These are phyloP conservation scores for Drosophila bipectinata DNA, from an alignment of 1,140 invertebrate species.

Conservation along the genomic window DNA sequence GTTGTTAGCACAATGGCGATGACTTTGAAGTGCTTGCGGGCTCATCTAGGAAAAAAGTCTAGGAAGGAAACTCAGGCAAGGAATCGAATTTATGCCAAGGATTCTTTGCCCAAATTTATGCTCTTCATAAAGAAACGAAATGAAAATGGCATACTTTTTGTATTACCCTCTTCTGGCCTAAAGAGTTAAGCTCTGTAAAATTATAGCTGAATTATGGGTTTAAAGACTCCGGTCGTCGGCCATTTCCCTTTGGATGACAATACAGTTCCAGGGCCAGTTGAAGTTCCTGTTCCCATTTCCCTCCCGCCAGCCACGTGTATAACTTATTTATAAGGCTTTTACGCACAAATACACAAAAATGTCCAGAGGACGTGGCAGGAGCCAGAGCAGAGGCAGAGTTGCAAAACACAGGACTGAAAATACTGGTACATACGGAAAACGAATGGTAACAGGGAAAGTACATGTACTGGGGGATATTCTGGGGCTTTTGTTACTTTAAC, in stretches of 20 bases:
- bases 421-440: slow-evolving; percentile 5
- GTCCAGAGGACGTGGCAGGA: neutral
- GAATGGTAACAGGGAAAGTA: slow-evolving; percentile 1
- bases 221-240: slow-evolving; percentile 26
- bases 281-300: slow-evolving; percentile 13
- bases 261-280: slow-evolving; percentile 40
- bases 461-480: slow-evolving; percentile 27
- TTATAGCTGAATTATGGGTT: slow-evolving; percentile 38
- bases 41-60: slow-evolving; percentile 17
- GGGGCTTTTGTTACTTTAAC: slow-evolving; percentile 63
- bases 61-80: neutral
- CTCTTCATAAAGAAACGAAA: slow-evolving; percentile 2
- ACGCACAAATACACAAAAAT: slow-evolving; percentile 75
- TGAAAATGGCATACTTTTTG: neutral
- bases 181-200: slow-evolving; percentile 44
- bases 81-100: slow-evolving; percentile 20
- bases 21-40: slow-evolving; percentile 35
- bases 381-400: slow-evolving; percentile 7
- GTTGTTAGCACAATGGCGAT: slow-evolving; percentile 22
- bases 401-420: slow-evolving; percentile 32
- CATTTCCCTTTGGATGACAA: slow-evolving; percentile 38
- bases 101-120: slow-evolving; percentile 2
- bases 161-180: slow-evolving; percentile 17
- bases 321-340: slow-evolving; percentile 82
- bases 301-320: slow-evolving; percentile 58